Conservation (phyloP, 1,140 invertebrate species). For the Melanaphis sacchari region DNA sequence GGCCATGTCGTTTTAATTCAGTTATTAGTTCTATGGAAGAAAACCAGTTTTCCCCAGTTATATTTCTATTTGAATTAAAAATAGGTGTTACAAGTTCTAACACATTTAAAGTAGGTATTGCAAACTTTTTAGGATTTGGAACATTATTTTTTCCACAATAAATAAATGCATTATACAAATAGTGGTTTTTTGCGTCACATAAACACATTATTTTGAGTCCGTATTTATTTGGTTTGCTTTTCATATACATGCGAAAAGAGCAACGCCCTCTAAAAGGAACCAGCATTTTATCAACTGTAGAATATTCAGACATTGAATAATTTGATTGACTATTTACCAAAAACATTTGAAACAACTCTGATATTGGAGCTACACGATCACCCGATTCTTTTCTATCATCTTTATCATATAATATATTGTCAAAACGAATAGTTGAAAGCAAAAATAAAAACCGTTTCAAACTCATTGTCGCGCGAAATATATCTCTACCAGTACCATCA, state of each 20-base stretch:
- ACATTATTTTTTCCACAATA: not conserved
- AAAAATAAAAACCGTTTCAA: slow-evolving; percentile 60
- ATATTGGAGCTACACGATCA: slow-evolving; percentile 20
- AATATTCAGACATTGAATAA: slow-evolving; percentile 32
- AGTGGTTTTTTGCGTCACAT: not conserved
- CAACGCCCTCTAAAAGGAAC: not conserved
- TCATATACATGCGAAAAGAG: slow-evolving; percentile 8
- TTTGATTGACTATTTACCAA: slow-evolving; percentile 32
- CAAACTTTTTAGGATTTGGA: not conserved
- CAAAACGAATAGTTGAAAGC: slow-evolving; percentile 61
- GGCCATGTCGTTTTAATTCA: not conserved
- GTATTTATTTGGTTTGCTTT: slow-evolving; percentile 9
- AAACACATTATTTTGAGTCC: not conserved
- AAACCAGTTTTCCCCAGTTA: not conserved
- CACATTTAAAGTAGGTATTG: not conserved
- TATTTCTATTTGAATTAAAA: not conserved
- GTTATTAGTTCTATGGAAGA: slow-evolving; percentile 5
- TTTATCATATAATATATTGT: slow-evolving; percentile 59
- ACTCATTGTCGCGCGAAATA: slow-evolving; percentile 61
- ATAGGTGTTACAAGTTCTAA: not conserved
- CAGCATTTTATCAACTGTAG: slow-evolving; percentile 29
- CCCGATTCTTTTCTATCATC: not conserved
- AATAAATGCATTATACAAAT: not conserved
- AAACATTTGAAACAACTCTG: slow-evolving; percentile 28
- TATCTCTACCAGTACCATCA: slow-evolving; percentile 61